Evolutionary conservation across 2,797 vertebrate species (phyloP).

Genomic region (Cirrhinus molitorella): DNA sequence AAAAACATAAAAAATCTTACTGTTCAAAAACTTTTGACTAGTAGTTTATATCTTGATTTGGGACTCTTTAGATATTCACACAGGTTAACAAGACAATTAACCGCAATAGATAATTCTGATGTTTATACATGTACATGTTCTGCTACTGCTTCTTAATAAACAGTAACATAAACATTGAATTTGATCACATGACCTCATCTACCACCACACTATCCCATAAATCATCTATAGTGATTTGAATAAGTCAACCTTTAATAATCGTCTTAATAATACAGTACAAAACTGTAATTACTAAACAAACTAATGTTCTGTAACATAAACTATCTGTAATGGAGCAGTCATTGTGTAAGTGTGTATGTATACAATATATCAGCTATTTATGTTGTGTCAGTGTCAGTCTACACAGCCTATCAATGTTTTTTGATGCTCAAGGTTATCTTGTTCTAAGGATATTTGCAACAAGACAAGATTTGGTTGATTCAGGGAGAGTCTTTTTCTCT

Average conservation of each 20-base stretch:
- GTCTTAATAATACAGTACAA: not conserved
- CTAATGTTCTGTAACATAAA: not conserved
- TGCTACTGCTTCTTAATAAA: not conserved
- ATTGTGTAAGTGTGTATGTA: not conserved
- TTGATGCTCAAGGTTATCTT: not conserved
- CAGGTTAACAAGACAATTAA: not conserved
- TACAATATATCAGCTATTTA: not conserved
- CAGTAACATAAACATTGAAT: not conserved
- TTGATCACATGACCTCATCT: not conserved
- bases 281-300: not conserved
- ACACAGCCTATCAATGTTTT: too few species aligned
- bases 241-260: not conserved
- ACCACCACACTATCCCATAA: not conserved
- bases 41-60: not conserved
- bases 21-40: too few species aligned
- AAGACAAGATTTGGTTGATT: not conserved
- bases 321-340: not conserved
- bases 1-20: too few species aligned
- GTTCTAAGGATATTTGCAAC: not conserved
- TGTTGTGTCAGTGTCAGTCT: not conserved
- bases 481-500: conserved; percentile 2
- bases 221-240: not conserved
- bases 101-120: not conserved
- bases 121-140: not conserved
- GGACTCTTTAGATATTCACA: not conserved